Evolutionary conservation across 2,888 invertebrate genomes (phyloP).

Genomic region (Andrena trimmerana): DNA sequence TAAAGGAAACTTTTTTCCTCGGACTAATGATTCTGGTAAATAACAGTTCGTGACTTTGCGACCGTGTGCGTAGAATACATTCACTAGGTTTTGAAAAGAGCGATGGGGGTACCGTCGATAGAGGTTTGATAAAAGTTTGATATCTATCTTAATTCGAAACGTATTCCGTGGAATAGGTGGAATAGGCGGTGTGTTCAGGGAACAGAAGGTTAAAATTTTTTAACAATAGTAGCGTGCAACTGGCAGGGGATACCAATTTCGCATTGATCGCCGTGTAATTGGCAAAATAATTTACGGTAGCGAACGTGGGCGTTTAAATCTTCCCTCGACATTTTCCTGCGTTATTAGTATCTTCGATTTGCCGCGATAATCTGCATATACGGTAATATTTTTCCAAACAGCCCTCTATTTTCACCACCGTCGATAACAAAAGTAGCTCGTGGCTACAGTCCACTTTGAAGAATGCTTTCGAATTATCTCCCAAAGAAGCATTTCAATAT

Average conservation of each 20-base stretch:
- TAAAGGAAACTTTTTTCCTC: background rate
- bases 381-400: too few relatives aligned
- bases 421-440: too few relatives aligned
- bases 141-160: background rate
- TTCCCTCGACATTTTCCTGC: background rate
- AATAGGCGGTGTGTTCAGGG: background rate
- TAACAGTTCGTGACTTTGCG: background rate
- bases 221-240: slow-evolving; percentile 16
- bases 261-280: slow-evolving; percentile 40
- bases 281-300: slow-evolving; percentile 27
- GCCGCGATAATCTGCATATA: background rate
- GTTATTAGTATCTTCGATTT: background rate
- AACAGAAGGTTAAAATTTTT: slow-evolving; percentile 6
- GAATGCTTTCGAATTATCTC: too few relatives aligned
- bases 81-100: background rate
- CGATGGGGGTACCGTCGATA: background rate
- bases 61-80: background rate
- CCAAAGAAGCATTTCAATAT: too few relatives aligned
- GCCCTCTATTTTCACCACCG: too few relatives aligned
- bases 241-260: slow-evolving; percentile 33
- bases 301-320: slow-evolving; percentile 26
- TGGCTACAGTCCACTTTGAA: too few relatives aligned
- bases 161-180: background rate
- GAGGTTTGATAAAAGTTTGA: background rate
- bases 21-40: background rate